phyloP scores from a whole-genome alignment of 1,140 invertebrate species.

The Monomorium pharaonis region DNA sequence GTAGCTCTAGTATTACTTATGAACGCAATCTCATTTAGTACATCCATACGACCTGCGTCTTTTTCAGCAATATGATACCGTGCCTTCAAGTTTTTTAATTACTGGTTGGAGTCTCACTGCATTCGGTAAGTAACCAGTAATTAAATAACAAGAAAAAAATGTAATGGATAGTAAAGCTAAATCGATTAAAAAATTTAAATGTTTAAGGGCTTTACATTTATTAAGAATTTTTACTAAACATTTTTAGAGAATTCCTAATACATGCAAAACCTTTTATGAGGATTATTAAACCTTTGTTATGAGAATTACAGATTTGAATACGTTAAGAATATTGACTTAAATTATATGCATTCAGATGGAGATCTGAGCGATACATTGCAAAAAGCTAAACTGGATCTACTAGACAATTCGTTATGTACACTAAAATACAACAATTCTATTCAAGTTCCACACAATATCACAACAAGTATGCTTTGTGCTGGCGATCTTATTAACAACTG shows the following conservation, averaged over 20 bases:
- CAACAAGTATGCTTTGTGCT: constrained; percentile 89
- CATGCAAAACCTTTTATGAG: not conserved
- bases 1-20: constrained; percentile 87
- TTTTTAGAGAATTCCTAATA: not conserved
- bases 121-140: constrained; percentile 79
- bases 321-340: not conserved
- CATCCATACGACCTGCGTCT: constrained; percentile 86
- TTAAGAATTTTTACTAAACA: not conserved
- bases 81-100: constrained; percentile 80
- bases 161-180: not conserved
- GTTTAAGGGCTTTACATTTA: not conserved
- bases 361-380: constrained; percentile 86
- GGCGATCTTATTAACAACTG: constrained; percentile 86
- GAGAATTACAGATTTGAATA: not conserved
- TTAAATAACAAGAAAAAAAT: not conserved
- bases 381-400: constrained; percentile 87
- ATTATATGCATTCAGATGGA: constrained; percentile 53
- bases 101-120: constrained; percentile 86
- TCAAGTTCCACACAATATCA: constrained; percentile 85
- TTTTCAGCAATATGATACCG: constrained; percentile 79
- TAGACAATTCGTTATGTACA: constrained; percentile 85
- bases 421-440: constrained; percentile 80
- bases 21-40: constrained; percentile 80
- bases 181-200: not conserved
- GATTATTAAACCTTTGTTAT: no score